Base-by-base conservation (phyloP, 1,140 invertebrate genomes). In the Andrena cerasifolii region DNA sequence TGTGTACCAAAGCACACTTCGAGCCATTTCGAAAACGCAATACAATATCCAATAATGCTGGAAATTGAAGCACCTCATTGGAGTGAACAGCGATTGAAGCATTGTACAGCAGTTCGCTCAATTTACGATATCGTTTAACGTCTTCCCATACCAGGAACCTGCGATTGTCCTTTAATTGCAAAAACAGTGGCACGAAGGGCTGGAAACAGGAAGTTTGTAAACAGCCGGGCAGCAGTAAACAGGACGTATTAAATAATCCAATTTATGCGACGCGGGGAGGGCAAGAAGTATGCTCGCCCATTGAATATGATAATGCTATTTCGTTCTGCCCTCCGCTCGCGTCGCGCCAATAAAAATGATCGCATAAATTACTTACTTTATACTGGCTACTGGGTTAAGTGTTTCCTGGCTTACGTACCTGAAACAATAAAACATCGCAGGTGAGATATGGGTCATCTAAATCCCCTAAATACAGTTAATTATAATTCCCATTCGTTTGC, bases 361-460 rank as follows among this genome's bases (percentile, higher is more conserved):
- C 45, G 33, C 33, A 54, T 51, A 73, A 76, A 82, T 82, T 78
- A 83, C 80, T 83, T 83, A 83, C 82, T 68, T 65, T 53, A 45
- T 8, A 31, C 24, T 8, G 4, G 45, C 18, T 14, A 26, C 36
- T 5, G 12, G 40, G n/a, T 21, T 33, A 82, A 78, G 14, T 53
- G 31, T 63, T 7, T 43, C 58, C 53, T n/a, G 43, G 65, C 33
- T 78, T 75, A 82, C 77, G 18, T 79, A 79, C 82, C 82, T 83
- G 75, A 47, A 83, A 83, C 62, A 79, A 26, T 12, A 65, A 78
- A 68, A 62, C 16, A 62, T 33, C 1, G 21, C 14, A 24, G 0
- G 53, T 83, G 45, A 82, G 47, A 62, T 31, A 26, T n/a, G 12
- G 21, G 45, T 3, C 2, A 26, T 28, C 3, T 12, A 6, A 26